These are phyloP conservation scores for Abrostola triplasia DNA, from an alignment of 2,888 invertebrate species.

Conservation along the genomic window DNA sequence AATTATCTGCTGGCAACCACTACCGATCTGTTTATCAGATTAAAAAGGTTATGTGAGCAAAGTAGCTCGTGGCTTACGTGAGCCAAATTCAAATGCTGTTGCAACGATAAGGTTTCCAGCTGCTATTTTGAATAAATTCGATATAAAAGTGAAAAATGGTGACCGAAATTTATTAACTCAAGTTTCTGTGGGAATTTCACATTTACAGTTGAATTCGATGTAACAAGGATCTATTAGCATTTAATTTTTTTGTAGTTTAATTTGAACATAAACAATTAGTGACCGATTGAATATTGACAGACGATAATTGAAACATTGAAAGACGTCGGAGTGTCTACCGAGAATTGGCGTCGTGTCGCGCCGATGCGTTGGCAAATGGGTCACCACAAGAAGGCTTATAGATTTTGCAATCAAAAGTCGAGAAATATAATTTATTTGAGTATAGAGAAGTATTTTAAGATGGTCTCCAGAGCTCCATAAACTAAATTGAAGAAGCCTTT, in stretches of 20 bases:
- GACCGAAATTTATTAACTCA: slow-evolving; percentile 12
- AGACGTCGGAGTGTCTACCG: too few relatives aligned
- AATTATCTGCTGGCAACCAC: slow-evolving; percentile 67
- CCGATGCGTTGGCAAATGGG: too few relatives aligned
- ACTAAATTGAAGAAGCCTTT: neutral
- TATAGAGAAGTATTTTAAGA: too few relatives aligned
- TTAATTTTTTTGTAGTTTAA: neutral
- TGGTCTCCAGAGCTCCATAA: neutral
- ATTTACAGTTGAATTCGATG: too few relatives aligned
- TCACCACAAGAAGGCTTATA: too few relatives aligned
- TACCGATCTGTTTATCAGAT: slow-evolving; percentile 59
- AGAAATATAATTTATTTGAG: too few relatives aligned
- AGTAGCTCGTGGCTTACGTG: slow-evolving; percentile 60
- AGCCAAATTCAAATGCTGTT: slow-evolving; percentile 58
- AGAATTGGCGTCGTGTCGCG: neutral
- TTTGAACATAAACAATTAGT: neutral
- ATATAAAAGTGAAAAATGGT: slow-evolving; percentile 39
- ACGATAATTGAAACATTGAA: neutral
- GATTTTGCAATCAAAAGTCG: too few relatives aligned
- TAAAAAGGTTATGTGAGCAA: slow-evolving; percentile 62
- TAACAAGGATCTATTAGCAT: too few relatives aligned
- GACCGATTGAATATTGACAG: neutral
- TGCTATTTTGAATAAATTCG: slow-evolving; percentile 31
- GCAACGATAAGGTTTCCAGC: slow-evolving; percentile 26
- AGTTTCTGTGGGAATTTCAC: neutral